A percentile compares a stretch with the other conserved stretches of the same genome.
These are phyloP conservation scores for Amphipoea lucens DNA, from an alignment of 2,888 invertebrate species.

Conservation along the genomic window DNA sequence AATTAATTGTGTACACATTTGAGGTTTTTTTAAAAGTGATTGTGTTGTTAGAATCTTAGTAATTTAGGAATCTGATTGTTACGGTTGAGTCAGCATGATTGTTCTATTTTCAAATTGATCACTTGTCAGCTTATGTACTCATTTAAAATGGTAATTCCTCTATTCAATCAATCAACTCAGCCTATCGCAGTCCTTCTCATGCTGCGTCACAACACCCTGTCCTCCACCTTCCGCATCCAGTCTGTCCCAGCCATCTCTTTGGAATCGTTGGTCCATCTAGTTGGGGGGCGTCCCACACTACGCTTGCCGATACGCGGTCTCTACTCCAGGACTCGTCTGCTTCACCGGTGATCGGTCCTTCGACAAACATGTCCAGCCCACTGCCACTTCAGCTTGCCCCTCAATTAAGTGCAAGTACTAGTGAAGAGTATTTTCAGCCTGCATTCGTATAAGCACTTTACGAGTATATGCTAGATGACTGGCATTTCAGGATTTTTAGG, in stretches of 20 bases:
- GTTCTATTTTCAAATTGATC: neutral
- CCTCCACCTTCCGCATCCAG: neutral
- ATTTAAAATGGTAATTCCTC: neutral
- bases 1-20: slow-evolving; percentile 52
- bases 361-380: neutral
- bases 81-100: slow-evolving; percentile 9
- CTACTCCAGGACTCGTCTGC: neutral
- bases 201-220: neutral
- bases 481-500: neutral
- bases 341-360: neutral
- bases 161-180: neutral
- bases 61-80: slow-evolving; percentile 7
- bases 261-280: neutral
- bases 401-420: neutral
- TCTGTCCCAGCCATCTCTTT: neutral
- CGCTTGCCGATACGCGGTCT: neutral
- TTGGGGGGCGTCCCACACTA: neutral
- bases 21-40: slow-evolving; percentile 33
- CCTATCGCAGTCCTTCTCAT: neutral
- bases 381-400: neutral
- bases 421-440: neutral
- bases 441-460: neutral
- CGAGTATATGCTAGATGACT: too few species aligned
- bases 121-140: neutral
- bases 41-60: slow-evolving; percentile 29